Evolutionary conservation across 2,797 vertebrate genomes (phyloP), one percentile per base, ranked within the genome.

Genomic region (Dryobates pubescens): DNA sequence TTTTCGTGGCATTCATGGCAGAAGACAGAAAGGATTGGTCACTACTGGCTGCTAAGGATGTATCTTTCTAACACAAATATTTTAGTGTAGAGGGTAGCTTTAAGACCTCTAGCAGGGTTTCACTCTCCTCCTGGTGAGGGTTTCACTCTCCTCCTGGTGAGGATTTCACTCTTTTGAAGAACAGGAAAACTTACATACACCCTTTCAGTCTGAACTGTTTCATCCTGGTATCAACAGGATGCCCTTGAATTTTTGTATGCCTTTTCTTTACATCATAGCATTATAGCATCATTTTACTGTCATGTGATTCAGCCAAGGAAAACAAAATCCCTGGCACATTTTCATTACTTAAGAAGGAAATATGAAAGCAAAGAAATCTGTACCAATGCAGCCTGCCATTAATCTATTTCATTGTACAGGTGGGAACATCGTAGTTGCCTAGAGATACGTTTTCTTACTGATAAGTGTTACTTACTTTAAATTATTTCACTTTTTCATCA

Each of bases 31-130:
- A 9, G 9, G 6, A 22, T 38, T 41, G 18, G 15, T 57, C 36
- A 56, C 9, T 58, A 10, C 2, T 34, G n/a, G 3, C 17, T 62
- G 2, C 8, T 72, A 51, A 54, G 15, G 10, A 2, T 0, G 0
- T 53, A 36, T n/a, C 15, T 75, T 54, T 69, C 45, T 27, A 36
- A 30, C 0, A 6, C 4, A 69, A 64, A 49, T 15, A 19, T 19
- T 82, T 51, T 73, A 17, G 9, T 2, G 2, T 34, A 59, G 20
- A 56, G 2, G 2, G 6, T 58, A 72, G 29, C 13, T 86, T 34
- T 27, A 73, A 78, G 47, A 19, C 6, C 10, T 36, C 27, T 59
- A 18, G 7, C 3, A 8, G 72, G 27, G 19, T 56, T 78, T 61
- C 22, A 18, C 3, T 72, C 20, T 62, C 74, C 13, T 77, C 7